Evolutionary conservation across 2,797 vertebrate genomes (phyloP), one percentile per base, ranked within the genome.

Genomic region (Ctenopoma kingsleyae): DNA sequence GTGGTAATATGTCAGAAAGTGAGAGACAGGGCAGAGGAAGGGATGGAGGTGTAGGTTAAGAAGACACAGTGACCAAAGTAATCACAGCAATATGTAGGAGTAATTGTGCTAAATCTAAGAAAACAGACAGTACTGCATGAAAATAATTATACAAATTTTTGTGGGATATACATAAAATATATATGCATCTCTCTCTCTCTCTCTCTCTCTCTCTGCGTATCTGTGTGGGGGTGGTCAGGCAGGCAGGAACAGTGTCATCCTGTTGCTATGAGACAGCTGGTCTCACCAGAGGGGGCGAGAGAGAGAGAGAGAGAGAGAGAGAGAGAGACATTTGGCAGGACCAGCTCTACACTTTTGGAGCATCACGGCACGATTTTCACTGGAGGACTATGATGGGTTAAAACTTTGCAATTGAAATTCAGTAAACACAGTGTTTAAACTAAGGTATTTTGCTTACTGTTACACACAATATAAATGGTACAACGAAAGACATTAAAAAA

Each of bases 181-280:
- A 27, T 56, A 22, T 27, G 12, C 47, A n/a, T 32, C n/a, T 50
- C 19, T 12, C 35, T 60, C n/a, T 50, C 23, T 49, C 2, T 27
- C 25, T 32, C 7, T 16, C 13, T 15, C 13, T 40, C 38, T 40
- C 38, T 51, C 60, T 9, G 41, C 61, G 48, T 32, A 44, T 62
- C 49, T 64, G 65, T 68, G 75, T 82, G 68, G 43, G 74, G 66
- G 84, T 78, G 66, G 83, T 69, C 79, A 78, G 67, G 76, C 68
- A 61, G 65, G 81, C 74, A 74, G 61, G 38, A 82, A 77, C 76
- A 76, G 62, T 81, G 74, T 84, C 73, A 87, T 90, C 68, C 83
- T 88, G 88, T 90, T 91, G 89, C 87, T 90, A 83, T 82, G 89
- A 84, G 84, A 90, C 85, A 91, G 84, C 74, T 86, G 82, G 86